Base-by-base conservation (phyloP, 2,113 vertebrate genomes). In the Paradoxurus hermaphroditus region DNA sequence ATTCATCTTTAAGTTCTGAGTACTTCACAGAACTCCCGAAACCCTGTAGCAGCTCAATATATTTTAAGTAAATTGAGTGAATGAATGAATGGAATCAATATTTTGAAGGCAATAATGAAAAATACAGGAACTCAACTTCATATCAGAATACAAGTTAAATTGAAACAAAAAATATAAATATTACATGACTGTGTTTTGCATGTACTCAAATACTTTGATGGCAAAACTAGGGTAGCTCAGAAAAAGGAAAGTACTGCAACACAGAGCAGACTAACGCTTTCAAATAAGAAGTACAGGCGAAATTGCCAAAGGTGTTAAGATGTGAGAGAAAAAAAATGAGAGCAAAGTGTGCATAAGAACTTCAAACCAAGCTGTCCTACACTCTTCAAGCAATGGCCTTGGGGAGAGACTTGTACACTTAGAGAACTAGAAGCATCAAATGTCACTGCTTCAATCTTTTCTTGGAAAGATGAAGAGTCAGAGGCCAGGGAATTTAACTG, bases 31-130 rank as follows among this genome's bases (percentile, higher is more conserved):
- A 70, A 23, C 36, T 49, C 27, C 10, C 56, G 5, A 16, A 92
- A 90, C 39, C 86, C 0, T 36, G 1, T 13, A 70, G 25, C 8
- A 91, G 27, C 27, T 88, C 21, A 81, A 67, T 62, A 53, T 67
- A 67, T 67, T 88, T 88, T 70, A 31, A 78, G 70, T 62, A 31
- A 77, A 53, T 29, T 73, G 56, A 87, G 7, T 70, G n/a, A 75
- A 62, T 73, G 56, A 86, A 86, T 92, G 39, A 78, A 85, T 34
- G 9, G 3, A 77, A 59, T 86, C 19, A 77, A 53, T 86, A 65
- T 70, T 70, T 92, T 92, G 36, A 90, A 86, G 73, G 25, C 16
- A 77, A 65, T 82, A 90, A 88, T 46, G 62, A 94, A 95, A 90
- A 62, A 41, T 0, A 46, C 11, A 65, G 59, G 5, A 89, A 90